phyloP scores from a whole-genome alignment of 2,113 vertebrate species.

The Tachuris rubrigastra region DNA sequence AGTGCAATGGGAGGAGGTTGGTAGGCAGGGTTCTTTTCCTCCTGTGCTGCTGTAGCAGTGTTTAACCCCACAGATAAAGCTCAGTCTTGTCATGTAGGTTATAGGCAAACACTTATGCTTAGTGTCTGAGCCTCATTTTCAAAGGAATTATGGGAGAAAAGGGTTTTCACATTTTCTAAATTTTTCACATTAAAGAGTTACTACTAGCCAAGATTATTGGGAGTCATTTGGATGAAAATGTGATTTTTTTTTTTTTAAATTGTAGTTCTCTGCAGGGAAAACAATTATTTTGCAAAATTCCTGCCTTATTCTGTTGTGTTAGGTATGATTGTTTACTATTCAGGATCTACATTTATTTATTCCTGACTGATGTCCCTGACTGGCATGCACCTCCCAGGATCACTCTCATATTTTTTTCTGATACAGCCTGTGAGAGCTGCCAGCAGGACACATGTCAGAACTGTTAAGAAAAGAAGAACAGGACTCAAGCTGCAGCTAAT shows the following conservation, averaged over 20 bases:
- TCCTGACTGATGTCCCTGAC: neutral
- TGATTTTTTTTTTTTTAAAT: neutral
- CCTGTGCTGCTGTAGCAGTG: rapidly evolving
- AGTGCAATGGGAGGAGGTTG: rapidly evolving
- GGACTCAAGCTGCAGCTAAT: neutral
- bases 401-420: neutral
- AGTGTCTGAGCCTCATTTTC: neutral
- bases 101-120: neutral
- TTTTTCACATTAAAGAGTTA: neutral
- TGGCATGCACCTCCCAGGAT: neutral
- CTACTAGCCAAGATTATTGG: neutral
- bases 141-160: neutral
- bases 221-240: neutral
- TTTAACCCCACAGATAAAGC: neutral
- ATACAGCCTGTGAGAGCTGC: neutral
- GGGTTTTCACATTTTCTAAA: neutral
- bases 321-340: neutral
- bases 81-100: neutral
- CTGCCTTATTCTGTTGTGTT: neutral
- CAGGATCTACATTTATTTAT: neutral
- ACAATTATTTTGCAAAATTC: neutral
- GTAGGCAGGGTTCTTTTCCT: neutral
- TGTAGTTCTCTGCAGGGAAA: neutral
- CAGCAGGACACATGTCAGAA: neutral
- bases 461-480: neutral